phyloP scores from a whole-genome alignment of 2,113 vertebrate species.

The Numida meleagris region DNA sequence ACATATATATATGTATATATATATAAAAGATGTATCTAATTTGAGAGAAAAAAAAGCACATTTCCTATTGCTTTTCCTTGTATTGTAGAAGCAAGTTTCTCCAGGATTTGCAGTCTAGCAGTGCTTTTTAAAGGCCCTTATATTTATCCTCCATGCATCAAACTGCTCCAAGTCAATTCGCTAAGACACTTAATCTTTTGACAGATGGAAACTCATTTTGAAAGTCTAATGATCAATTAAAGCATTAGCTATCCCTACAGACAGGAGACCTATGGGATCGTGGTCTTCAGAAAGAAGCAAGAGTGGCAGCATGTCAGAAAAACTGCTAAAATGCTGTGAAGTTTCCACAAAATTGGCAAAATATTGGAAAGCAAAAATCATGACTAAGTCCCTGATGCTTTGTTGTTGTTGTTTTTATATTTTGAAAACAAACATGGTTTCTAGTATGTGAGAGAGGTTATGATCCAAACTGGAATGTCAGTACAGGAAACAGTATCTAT shows the following conservation, averaged over 20 bases:
- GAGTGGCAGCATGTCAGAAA: neutral
- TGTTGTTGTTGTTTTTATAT: neutral
- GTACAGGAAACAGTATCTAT: neutral
- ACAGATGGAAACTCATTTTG: conserved; percentile 56
- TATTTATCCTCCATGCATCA: conserved; percentile 32
- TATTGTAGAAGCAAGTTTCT: conserved; percentile 23
- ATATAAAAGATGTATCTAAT: neutral
- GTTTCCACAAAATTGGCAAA: conserved; percentile 1
- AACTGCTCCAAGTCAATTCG: conserved; percentile 34
- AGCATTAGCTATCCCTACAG: conserved; percentile 45
- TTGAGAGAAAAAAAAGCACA: neutral
- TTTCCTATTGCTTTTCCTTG: neutral
- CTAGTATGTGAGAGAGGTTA: neutral
- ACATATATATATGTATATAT: no score
- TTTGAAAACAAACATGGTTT: neutral
- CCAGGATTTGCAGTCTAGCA: neutral
- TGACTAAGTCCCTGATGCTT: neutral
- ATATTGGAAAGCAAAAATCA: neutral
- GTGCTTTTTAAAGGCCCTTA: conserved; percentile 22
- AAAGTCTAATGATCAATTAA: conserved; percentile 66
- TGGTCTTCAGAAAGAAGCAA: conserved; percentile 30
- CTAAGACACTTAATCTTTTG: conserved; percentile 52
- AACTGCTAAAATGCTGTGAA: conserved; percentile 6
- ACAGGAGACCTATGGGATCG: conserved; percentile 35
- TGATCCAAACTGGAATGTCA: neutral